phyloP scores from a whole-genome alignment of 1,140 invertebrate genomes.

The Drosophila littoralis region DNA sequence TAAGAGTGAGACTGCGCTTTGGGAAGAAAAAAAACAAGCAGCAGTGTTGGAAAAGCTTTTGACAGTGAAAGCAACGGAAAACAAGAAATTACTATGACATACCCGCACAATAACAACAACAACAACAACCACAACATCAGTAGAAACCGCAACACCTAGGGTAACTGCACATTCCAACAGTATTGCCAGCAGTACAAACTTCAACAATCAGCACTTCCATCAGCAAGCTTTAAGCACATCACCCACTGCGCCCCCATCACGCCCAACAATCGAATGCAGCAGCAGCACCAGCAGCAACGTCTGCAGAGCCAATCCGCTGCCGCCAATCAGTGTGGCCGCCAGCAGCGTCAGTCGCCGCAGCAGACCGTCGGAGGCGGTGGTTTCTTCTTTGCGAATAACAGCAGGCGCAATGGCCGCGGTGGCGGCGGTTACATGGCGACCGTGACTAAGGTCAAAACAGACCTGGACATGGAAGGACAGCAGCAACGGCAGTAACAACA shows the following conservation, averaged over 20 bases:
- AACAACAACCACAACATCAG: constrained; percentile 47
- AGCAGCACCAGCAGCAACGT: constrained; percentile 23
- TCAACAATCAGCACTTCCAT: constrained; percentile 63
- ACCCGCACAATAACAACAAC: constrained; percentile 76
- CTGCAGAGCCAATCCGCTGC: constrained; percentile 71
- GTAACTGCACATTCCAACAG: constrained; percentile 84
- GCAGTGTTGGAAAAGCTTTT: constrained; percentile 27
- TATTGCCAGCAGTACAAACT: constrained; percentile 84
- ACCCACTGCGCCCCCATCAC: constrained; percentile 47
- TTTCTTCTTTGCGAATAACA: constrained; percentile 74
- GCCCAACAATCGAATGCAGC: constrained; percentile 57
- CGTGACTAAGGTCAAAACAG: too few species aligned
- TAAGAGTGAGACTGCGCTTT: constrained; percentile 7
- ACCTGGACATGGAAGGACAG: too few species aligned
- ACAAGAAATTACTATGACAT: constrained; percentile 81
- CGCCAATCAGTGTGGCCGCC: constrained; percentile 51
- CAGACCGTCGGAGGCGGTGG: constrained; percentile 55
- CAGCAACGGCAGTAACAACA: too few species aligned
- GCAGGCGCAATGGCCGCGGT: constrained; percentile 49
- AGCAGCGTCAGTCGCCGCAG: constrained; percentile 73
- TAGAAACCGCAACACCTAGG: constrained; percentile 61
- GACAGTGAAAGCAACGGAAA: constrained; percentile 57
- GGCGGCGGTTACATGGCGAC: too few species aligned
- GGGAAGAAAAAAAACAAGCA: constrained; percentile 10
- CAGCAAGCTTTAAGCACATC: constrained; percentile 67